Evolutionary conservation across 2,888 invertebrate genomes (phyloP).

Genomic region (Erannis defoliaria): DNA sequence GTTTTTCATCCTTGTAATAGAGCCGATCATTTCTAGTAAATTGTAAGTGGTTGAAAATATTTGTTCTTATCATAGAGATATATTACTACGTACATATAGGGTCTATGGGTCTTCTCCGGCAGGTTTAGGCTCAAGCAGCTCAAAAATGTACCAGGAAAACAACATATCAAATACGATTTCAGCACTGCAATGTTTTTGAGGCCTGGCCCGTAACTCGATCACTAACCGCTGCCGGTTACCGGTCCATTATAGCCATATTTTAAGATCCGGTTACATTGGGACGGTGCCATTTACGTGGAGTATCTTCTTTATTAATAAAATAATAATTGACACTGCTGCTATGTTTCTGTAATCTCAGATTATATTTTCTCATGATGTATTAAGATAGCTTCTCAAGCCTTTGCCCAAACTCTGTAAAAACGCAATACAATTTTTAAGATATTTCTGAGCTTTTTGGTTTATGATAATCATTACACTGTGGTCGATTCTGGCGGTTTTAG

Average conservation of each 20-base stretch:
- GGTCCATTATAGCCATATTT: conserved; percentile 55
- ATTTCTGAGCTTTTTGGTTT: no score
- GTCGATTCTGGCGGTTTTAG: no score
- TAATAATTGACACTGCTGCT: no score
- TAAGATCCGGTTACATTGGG: not conserved
- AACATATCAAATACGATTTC: not conserved
- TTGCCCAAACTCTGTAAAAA: no score
- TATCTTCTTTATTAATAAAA: no score
- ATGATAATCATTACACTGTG: no score
- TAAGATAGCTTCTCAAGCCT: no score
- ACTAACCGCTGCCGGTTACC: conserved; percentile 43
- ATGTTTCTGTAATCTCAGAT: no score
- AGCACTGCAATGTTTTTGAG: not conserved
- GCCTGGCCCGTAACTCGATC: conserved; percentile 9
- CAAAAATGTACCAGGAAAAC: not conserved
- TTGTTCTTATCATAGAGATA: not conserved
- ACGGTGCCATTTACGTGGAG: no score
- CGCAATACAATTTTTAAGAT: no score
- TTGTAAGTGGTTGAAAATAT: not conserved
- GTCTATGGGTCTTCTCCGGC: not conserved
- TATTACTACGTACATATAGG: no score
- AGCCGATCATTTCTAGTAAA: not conserved
- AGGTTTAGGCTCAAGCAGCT: not conserved
- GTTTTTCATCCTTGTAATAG: conserved; percentile 22
- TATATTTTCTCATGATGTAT: no score